Evolutionary conservation across 1,140 invertebrate genomes (phyloP).

Genomic region (Drosophila aff.): DNA sequence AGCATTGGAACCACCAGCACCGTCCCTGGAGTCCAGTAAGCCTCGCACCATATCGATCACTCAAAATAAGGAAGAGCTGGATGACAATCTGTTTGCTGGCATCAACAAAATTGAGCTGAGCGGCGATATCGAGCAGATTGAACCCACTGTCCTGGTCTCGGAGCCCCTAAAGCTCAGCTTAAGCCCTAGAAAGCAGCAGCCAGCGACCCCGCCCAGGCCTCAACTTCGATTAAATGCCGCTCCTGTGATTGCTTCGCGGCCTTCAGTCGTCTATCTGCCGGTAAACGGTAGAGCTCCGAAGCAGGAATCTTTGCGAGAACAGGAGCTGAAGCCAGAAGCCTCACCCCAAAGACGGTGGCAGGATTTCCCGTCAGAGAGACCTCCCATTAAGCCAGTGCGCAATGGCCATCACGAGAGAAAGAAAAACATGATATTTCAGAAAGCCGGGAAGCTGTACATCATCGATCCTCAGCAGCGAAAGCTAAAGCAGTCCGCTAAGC

Average conservation of each 20-base stretch:
- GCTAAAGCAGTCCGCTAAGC: constrained; percentile 71
- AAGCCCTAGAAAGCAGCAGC: constrained; percentile 58
- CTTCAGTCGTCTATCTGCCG: constrained; percentile 40
- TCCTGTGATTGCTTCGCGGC: not conserved
- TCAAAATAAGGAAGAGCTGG: constrained; percentile 75
- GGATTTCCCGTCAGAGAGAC: not conserved
- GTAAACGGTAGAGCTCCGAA: constrained; percentile 30
- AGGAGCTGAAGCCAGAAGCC: not conserved
- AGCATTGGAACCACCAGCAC: not conserved
- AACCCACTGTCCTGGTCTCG: constrained; percentile 71
- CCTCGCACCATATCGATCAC: constrained; percentile 68
- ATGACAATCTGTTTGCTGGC: constrained; percentile 76
- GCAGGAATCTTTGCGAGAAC: constrained; percentile 11
- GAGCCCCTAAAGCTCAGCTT: constrained; percentile 63
- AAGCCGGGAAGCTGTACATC: constrained; percentile 77
- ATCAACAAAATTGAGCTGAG: constrained; percentile 68
- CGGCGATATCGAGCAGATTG: constrained; percentile 71
- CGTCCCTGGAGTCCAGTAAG: constrained; percentile 19
- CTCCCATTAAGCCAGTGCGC: not conserved
- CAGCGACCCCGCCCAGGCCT: not conserved
- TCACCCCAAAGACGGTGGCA: not conserved
- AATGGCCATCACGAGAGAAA: constrained; percentile 52
- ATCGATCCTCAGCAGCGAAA: constrained; percentile 78
- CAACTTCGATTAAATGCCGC: constrained; percentile 24
- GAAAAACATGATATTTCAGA: constrained; percentile 76